Base-by-base conservation (phyloP, 2,888 invertebrate species). In the Nipponacmea schrenckii region DNA sequence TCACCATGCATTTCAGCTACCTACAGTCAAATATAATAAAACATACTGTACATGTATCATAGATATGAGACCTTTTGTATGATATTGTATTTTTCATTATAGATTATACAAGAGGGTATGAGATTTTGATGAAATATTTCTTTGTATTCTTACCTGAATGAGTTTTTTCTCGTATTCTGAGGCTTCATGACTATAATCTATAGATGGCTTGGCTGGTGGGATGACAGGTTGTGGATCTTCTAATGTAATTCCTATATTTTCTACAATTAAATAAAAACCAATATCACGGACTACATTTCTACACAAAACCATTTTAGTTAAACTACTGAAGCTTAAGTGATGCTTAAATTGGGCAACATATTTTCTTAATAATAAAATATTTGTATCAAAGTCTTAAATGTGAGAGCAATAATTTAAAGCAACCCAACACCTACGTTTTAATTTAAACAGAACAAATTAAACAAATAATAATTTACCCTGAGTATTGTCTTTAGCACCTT, bases 1-100 rank as follows among this genome's bases (percentile, higher is more conserved):
- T 96, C 96, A 0, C 95, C 96, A 85, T 96, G 96, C 96, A 96
- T 96, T 90, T 96, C 95, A 2, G 96, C 96, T 0, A 96, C 95
- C 92, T 96, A 83, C 2, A 69, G 64, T 67, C 63, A 31, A 65
- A 69, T 2, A 63, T n/a, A 63, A 20, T n/a, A n/a, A n/a, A n/a
- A n/a, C n/a, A n/a, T n/a, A n/a, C n/a, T n/a, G n/a, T n/a, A n/a
- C n/a, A n/a, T n/a, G n/a, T n/a, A n/a, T n/a, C n/a, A n/a, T n/a
- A n/a, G n/a, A n/a, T n/a, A n/a, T n/a, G n/a, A n/a, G n/a, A n/a
- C n/a, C n/a, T n/a, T n/a, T n/a, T n/a, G n/a, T n/a, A n/a, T n/a
- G n/a, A n/a, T n/a, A n/a, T n/a, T n/a, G n/a, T n/a, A n/a, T n/a
- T n/a, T n/a, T n/a, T n/a, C n/a, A n/a, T n/a, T n/a, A n/a, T n/a